Evolutionary conservation across 1,140 invertebrate species (phyloP).

Genomic region (Drosophila teissieri): DNA sequence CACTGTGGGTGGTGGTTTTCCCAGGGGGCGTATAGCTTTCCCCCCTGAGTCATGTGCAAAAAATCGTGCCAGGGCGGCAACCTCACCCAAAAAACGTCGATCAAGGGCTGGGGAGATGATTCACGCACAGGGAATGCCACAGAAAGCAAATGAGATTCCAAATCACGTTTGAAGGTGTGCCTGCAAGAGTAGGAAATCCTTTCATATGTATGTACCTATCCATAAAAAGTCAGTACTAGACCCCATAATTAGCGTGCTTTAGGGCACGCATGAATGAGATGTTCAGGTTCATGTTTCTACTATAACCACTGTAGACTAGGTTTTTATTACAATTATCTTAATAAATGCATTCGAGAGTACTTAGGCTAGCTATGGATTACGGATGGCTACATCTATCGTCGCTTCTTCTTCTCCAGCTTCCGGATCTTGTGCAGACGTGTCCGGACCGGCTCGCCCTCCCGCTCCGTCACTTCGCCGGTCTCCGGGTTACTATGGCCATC

Average conservation of each 20-base stretch:
- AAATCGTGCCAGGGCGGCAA: constrained; percentile 37
- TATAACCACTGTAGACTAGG: neutral
- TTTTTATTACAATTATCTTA: constrained; percentile 16
- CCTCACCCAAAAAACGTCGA: constrained; percentile 4
- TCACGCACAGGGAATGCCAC: neutral
- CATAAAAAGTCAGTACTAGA: too few relatives aligned
- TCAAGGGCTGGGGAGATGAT: constrained; percentile 12
- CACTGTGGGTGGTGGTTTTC: neutral
- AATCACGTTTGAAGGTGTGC: neutral
- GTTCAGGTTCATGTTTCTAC: too few relatives aligned
- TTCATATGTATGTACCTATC: too few relatives aligned
- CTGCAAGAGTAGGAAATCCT: neutral
- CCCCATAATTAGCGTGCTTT: too few relatives aligned
- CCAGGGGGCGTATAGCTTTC: constrained; percentile 40
- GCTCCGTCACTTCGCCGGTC: constrained; percentile 39
- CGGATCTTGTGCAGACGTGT: constrained; percentile 76
- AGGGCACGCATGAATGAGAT: too few relatives aligned
- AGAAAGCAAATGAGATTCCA: neutral
- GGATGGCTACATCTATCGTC: constrained; percentile 55
- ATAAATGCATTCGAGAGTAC: constrained; percentile 42
- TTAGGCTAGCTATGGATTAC: constrained; percentile 21
- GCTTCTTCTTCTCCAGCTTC: constrained; percentile 79
- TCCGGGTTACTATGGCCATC: constrained; percentile 45
- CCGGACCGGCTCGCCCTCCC: constrained; percentile 37
- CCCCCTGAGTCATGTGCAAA: constrained; percentile 71